Percentiles rank a stretch among this genome's conserved stretches.
These are phyloP conservation scores for Helogale parvula DNA, from an alignment of 2,113 vertebrate genomes.

Conservation along the genomic window DNA sequence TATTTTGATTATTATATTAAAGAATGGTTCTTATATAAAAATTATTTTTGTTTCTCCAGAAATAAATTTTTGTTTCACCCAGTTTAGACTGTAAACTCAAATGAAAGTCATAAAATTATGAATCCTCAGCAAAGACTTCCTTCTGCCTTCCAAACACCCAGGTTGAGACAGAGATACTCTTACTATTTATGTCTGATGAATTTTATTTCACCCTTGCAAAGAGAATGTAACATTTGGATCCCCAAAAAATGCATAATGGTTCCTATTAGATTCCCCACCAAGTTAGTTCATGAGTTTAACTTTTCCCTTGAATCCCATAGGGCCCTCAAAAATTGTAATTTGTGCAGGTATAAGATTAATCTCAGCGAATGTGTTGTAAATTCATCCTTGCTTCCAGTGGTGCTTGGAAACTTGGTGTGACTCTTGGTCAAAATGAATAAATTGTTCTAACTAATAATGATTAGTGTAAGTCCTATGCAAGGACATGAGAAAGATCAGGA, in stretches of 20 bases:
- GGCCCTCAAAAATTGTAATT: not conserved
- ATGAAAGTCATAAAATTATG: not conserved
- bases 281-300: not conserved
- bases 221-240: not conserved
- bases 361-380: not conserved
- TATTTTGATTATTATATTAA: not conserved
- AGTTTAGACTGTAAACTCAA: not conserved
- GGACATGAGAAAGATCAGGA: not conserved
- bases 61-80: not conserved
- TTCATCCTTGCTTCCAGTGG: not conserved
- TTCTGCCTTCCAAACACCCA: fast-evolving
- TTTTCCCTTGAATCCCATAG: not conserved
- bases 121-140: not conserved
- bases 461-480: not conserved
- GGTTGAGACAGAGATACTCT: not conserved
- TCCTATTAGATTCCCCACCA: not conserved
- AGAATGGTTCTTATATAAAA: not conserved
- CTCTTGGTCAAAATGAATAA: not conserved
- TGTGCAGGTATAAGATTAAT: not conserved
- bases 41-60: not conserved
- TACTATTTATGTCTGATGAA: not conserved
- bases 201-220: not conserved
- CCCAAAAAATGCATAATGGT: not conserved
- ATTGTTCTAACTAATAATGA: no score
- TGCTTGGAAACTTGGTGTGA: not conserved